Evolutionary conservation across 2,113 vertebrate genomes (phyloP), one percentile per base, ranked within the genome.

Genomic region (Periophthalmus modestus): DNA sequence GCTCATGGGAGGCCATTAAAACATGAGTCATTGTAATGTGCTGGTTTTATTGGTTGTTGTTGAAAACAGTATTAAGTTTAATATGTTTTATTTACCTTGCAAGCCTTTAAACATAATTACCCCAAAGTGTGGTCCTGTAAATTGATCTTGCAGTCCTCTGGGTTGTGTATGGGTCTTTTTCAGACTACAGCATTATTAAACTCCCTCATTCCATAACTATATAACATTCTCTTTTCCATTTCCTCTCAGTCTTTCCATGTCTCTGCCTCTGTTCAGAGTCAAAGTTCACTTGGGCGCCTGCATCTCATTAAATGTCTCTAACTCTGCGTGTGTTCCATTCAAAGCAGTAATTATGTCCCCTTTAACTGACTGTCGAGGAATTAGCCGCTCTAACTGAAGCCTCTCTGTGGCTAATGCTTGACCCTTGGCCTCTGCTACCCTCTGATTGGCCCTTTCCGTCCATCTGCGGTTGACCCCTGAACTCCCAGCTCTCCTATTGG

Each of bases 291-390:
- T 28, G 66, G 36, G 24, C 61, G 59, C 50, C 73, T 36, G 73
- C 21, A 52, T 21, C 71, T 79, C 77, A 80, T 87, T 85, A 82
- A 62, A 66, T 66, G 80, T 78, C 68, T 15, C 67, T 62, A 71
- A 57, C 28, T 23, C 68, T 16, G 34, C 52, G 34, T 74, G 62
- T 80, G 74, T 81, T n/a, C 34, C 33, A 19, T 36, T 65, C 62
- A 65, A 65, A 65, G 62, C 62, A 15, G 69, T 55, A 54, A 68
- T 65, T 58, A 48, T 69, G 46, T 58, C 34, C 67, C 39, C 80
- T 4, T 57, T 47, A 34, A 71, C 46, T 67, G 28, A 84, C 79
- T 72, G 78, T 59, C 33, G 68, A 34, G 46, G 24, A 68, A 68
- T 71, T 77, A 75, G 69, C 33, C 21, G n/a, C 55, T 48, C 7